A percentile compares a stretch with the other conserved stretches of the same genome.
These are phyloP conservation scores for Bimastos eiseni DNA, from an alignment of 2,888 invertebrate genomes.

Conservation along the genomic window DNA sequence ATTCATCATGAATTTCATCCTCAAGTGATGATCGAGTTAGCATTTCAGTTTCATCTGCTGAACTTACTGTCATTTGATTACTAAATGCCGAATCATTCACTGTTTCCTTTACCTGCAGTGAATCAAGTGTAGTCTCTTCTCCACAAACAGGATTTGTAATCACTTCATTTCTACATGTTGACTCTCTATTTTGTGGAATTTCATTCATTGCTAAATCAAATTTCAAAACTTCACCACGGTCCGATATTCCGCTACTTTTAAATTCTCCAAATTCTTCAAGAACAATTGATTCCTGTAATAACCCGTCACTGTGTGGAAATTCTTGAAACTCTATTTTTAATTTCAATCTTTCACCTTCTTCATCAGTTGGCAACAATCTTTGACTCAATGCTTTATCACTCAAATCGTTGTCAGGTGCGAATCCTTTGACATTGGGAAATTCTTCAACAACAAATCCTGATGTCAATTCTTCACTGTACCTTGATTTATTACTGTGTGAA, in stretches of 20 bases:
- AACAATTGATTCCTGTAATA: neutral
- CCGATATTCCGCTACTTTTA: neutral
- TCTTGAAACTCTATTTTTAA: neutral
- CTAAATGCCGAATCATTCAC: neutral
- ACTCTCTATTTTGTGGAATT: neutral
- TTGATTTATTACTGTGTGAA: neutral
- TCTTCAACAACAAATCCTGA: neutral
- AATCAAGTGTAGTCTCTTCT: neutral
- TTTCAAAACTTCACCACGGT: neutral
- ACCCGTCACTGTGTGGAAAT: neutral
- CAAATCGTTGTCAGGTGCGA: neutral
- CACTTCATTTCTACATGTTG: neutral
- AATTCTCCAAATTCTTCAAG: constrained; percentile 2
- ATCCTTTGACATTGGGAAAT: neutral
- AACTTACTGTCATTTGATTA: neutral
- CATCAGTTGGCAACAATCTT: neutral
- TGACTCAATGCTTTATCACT: neutral
- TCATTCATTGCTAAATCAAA: neutral
- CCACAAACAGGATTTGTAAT: neutral
- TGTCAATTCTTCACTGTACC: neutral
- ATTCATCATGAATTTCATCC: neutral
- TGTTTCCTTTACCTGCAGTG: neutral
- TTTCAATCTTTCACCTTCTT: neutral
- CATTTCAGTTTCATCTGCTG: neutral
- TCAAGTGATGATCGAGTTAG: neutral